Evolutionary conservation across 2,888 invertebrate species (phyloP).

Genomic region (Hypolimnas misippus): DNA sequence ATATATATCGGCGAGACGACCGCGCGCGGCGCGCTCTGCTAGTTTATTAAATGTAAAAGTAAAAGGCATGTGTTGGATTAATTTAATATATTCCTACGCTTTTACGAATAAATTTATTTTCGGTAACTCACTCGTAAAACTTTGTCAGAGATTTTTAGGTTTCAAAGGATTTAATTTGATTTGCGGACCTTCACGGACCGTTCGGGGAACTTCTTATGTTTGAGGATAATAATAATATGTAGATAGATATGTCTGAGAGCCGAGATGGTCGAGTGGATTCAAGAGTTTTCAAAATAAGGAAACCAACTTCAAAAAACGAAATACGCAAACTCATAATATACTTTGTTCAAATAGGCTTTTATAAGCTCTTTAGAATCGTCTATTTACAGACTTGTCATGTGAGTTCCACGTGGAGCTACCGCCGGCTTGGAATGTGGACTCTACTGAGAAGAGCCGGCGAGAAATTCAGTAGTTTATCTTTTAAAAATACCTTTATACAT

Average conservation of each 20-base stretch:
- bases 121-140: conserved; percentile 20
- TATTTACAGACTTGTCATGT: no score
- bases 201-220: conserved; percentile 9
- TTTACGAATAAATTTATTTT: conserved; percentile 36
- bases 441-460: no score
- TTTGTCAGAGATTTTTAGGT: conserved; percentile 23
- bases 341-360: no score
- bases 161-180: conserved; percentile 23
- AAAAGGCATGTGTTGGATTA: conserved; percentile 36
- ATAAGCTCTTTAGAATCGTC: no score
- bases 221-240: neutral
- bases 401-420: no score
- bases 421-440: no score
- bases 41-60: conserved; percentile 29
- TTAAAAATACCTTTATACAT: no score
- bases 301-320: no score
- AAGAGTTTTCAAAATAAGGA: neutral
- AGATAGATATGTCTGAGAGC: neutral
- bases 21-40: conserved; percentile 1
- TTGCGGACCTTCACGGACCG: conserved; percentile 17
- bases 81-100: conserved; percentile 37
- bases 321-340: no score
- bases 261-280: neutral
- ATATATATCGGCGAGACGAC: conserved; percentile 9
- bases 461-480: no score